A percentile compares a stretch with the other conserved stretches of the same genome.
phyloP scores from a whole-genome alignment of 2,888 invertebrate species.

The Aphidius colemani region DNA sequence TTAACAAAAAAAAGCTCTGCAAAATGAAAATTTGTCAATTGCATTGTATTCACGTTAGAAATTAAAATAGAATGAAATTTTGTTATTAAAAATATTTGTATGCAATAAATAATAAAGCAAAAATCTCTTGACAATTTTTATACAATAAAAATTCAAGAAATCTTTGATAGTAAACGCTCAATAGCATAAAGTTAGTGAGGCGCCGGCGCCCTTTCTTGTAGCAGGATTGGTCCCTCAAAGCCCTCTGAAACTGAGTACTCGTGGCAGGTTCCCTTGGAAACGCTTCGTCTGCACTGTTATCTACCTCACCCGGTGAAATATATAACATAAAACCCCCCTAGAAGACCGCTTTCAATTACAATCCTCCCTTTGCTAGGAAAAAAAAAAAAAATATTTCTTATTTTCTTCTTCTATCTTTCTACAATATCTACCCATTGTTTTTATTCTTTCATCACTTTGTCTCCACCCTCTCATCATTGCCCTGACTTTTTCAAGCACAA shows the following conservation, averaged over 20 bases:
- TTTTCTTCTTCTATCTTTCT: conserved; percentile 25
- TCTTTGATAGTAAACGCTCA: conserved; percentile 54
- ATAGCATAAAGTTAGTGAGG: conserved; percentile 48
- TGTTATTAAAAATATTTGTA: no score
- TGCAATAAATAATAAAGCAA: no score
- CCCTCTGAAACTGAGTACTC: conserved; percentile 49
- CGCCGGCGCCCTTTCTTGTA: conserved; percentile 52
- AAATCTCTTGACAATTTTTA: no score
- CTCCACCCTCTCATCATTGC: conserved; percentile 11
- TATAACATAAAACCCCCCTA: conserved; percentile 30
- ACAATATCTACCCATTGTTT: conserved; percentile 21
- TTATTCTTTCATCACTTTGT: conserved; percentile 11
- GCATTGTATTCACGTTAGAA: no score
- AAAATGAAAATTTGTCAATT: no score
- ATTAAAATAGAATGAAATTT: no score
- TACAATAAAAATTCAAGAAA: conserved; percentile 48
- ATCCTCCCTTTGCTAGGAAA: conserved; percentile 27
- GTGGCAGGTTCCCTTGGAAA: conserved; percentile 56
- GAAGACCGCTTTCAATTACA: conserved; percentile 57
- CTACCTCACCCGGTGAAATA: conserved; percentile 38
- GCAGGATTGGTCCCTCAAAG: conserved; percentile 49
- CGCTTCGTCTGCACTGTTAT: conserved; percentile 50
- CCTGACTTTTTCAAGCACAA: not conserved
- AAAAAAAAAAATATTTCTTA: conserved; percentile 1
- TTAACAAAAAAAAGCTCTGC: no score